phyloP scores from a whole-genome alignment of 2,888 invertebrate genomes.

The Macaria liturata region DNA sequence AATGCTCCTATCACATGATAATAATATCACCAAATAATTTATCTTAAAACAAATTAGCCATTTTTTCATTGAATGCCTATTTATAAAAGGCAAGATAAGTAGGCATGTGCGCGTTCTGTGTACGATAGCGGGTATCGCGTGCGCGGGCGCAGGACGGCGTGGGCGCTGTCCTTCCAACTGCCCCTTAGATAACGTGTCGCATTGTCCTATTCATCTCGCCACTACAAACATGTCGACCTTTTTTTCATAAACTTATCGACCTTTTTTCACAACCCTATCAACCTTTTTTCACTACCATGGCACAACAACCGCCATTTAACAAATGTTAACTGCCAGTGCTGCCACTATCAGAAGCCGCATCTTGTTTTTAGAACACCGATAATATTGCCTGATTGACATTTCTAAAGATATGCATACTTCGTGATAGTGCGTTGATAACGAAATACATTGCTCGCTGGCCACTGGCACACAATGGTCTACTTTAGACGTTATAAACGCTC shows the following conservation, averaged over 20 bases:
- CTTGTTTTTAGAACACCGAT: conserved; percentile 15
- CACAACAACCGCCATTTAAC: conserved; percentile 18
- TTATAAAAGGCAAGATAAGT: too few relatives aligned
- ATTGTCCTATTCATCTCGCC: conserved; percentile 48
- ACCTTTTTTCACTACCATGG: conserved; percentile 21
- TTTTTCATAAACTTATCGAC: conserved; percentile 8
- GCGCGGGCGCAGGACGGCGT: conserved; percentile 57
- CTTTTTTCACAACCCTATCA: conserved; percentile 18
- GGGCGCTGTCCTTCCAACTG: conserved; percentile 75
- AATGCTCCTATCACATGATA: too few relatives aligned
- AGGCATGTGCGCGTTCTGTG: too few relatives aligned
- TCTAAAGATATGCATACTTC: conserved; percentile 13
- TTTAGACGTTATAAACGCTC: conserved; percentile 1
- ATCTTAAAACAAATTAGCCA: too few relatives aligned
- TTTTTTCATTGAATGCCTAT: too few relatives aligned
- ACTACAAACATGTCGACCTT: conserved; percentile 16
- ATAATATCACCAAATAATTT: too few relatives aligned
- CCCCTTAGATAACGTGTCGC: conserved; percentile 61
- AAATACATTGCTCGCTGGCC: conserved; percentile 8
- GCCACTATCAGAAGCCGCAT: background rate
- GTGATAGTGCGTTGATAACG: conserved; percentile 10
- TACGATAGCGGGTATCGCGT: conserved; percentile 57
- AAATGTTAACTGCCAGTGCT: conserved; percentile 23
- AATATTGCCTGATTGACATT: conserved; percentile 17
- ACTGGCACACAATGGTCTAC: conserved; percentile 8